phyloP scores from a whole-genome alignment of 2,113 vertebrate species.

The Crotalus tigris region DNA sequence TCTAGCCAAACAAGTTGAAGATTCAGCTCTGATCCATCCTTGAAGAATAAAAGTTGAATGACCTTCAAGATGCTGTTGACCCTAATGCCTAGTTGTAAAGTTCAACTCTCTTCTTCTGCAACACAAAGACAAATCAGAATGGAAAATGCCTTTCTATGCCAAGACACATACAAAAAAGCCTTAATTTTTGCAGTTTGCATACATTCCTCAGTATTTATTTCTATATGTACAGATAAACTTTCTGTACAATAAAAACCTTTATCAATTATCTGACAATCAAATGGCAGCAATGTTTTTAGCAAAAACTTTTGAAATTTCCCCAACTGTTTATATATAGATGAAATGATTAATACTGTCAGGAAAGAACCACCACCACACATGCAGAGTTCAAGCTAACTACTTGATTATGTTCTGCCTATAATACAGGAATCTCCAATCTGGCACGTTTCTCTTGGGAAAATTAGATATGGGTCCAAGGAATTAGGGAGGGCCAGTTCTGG shows the following conservation, averaged over 20 bases:
- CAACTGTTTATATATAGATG: neutral
- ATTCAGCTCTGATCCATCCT: neutral
- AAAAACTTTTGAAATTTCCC: neutral
- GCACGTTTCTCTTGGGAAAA: no score
- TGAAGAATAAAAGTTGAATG: neutral
- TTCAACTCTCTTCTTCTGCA: conserved; percentile 73
- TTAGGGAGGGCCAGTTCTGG: neutral
- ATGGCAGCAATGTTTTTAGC: neutral
- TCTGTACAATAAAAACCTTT: neutral
- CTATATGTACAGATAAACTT: neutral
- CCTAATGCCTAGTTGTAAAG: neutral
- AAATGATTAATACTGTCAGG: neutral
- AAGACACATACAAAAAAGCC: accelerated
- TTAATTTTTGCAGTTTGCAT: neutral
- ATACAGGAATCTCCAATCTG: no score
- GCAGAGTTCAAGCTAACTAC: neutral
- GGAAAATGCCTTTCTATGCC: accelerated
- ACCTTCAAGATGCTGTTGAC: neutral
- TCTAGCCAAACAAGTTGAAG: neutral
- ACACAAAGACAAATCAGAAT: conserved; percentile 28
- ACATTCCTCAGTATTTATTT: neutral
- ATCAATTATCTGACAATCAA: neutral
- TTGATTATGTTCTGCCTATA: neutral
- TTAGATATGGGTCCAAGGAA: neutral
- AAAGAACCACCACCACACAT: neutral